Conservation (phyloP, 2,797 vertebrate species). For the Pangasius mekongensis region DNA sequence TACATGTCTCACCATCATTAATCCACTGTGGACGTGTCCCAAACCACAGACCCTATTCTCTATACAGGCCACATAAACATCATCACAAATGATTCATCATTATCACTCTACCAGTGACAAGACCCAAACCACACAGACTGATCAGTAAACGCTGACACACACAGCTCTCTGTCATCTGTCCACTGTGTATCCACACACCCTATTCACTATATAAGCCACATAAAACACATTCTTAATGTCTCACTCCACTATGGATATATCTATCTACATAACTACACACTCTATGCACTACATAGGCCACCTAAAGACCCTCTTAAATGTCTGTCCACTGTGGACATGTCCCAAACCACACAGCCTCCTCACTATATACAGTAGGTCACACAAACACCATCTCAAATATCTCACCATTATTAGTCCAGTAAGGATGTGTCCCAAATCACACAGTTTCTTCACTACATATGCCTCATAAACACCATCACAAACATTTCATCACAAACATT, state of each 20-base stretch:
- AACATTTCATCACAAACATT: not conserved
- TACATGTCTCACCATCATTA: constrained; percentile 1
- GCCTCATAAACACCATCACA: not conserved
- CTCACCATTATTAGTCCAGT: not conserved
- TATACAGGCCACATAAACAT: constrained; percentile 27
- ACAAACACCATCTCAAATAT: not conserved
- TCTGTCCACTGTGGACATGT: not conserved
- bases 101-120: not conserved
- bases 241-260: not conserved
- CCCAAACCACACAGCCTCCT: not conserved
- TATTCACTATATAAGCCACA: not conserved
- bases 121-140: not conserved
- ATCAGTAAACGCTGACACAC: constrained; percentile 18
- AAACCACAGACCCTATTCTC: not conserved
- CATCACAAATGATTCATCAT: constrained; percentile 36
- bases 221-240: not conserved
- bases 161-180: not conserved
- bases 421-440: not conserved
- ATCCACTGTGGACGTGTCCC: not conserved
- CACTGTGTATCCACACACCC: not conserved
- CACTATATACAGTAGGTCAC: not conserved
- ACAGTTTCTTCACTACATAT: not conserved
- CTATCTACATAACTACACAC: not conserved
- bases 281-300: not conserved
- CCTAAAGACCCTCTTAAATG: not conserved